These are phyloP conservation scores for Rotaria socialis DNA, from an alignment of 2,888 invertebrate genomes.

Conservation along the genomic window DNA sequence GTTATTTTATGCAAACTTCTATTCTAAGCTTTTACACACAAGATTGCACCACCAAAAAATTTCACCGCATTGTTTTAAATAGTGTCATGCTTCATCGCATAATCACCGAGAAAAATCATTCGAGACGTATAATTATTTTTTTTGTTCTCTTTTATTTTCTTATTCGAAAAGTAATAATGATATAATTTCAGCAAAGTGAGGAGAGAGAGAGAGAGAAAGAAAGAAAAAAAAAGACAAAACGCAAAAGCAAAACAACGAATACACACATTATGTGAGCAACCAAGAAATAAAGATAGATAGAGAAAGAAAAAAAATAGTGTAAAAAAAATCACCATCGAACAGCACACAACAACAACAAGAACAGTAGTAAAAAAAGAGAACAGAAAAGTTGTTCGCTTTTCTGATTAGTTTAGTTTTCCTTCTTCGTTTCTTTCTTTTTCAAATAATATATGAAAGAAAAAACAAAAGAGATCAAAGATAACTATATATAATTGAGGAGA, in stretches of 20 bases:
- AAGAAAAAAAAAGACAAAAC: too few relatives aligned
- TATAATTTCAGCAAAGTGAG: constrained; percentile 22
- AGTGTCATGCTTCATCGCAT: too few relatives aligned
- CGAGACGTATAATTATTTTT: background rate
- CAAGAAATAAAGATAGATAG: background rate
- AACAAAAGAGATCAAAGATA: background rate
- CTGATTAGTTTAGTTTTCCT: background rate
- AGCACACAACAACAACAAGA: background rate
- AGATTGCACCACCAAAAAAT: too few relatives aligned
- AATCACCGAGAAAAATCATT: too few relatives aligned
- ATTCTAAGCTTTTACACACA: too few relatives aligned
- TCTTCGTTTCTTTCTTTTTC: constrained; percentile 4
- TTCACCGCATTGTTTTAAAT: too few relatives aligned
- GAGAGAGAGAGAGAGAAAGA: too few relatives aligned
- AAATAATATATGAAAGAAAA: background rate
- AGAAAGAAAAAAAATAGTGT: constrained; percentile 18
- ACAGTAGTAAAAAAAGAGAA: background rate
- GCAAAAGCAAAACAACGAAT: constrained; percentile 22
- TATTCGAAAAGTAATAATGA: constrained; percentile 27
- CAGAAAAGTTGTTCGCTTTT: background rate
- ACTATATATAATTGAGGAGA: constrained; percentile 16
- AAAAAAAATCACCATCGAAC: constrained; percentile 13
- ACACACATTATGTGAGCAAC: constrained; percentile 9
- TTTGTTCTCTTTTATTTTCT: constrained; percentile 9
- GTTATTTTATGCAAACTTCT: too few relatives aligned